These are phyloP conservation scores for Muschampia plurimacula DNA, from an alignment of 2,888 invertebrate species.

Conservation along the genomic window DNA sequence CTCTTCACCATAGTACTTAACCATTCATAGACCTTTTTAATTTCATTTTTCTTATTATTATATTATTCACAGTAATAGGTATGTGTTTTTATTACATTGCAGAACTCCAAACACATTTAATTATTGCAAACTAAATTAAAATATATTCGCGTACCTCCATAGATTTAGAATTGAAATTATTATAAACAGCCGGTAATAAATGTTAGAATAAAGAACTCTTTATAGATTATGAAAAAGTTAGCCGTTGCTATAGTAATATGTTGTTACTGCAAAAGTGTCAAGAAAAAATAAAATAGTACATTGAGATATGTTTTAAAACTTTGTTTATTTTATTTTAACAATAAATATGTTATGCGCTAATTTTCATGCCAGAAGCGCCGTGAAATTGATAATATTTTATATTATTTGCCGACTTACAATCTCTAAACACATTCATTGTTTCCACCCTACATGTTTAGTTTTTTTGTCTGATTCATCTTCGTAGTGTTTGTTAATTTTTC, in stretches of 20 bases:
- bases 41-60: no score
- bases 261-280: no score
- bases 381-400: constrained; percentile 78
- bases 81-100: no score
- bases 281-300: no score
- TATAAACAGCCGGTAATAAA: constrained; percentile 19
- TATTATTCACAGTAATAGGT: no score
- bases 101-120: neutral
- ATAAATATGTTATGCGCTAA: constrained; percentile 35
- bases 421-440: constrained; percentile 57
- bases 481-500: constrained; percentile 46
- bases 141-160: neutral
- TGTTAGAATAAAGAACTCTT: no score
- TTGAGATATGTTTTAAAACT: no score
- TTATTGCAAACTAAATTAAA: neutral
- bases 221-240: no score
- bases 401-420: constrained; percentile 70
- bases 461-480: constrained; percentile 57
- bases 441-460: constrained; percentile 63
- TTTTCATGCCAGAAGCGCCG: constrained; percentile 55
- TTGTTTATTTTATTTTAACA: no score
- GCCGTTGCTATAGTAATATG: no score
- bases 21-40: no score
- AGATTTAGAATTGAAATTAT: neutral
- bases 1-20: no score